A percentile compares a stretch with the other conserved stretches of the same genome.
Conservation (phyloP, 2,888 invertebrate species). For the Diarsia dahlii region DNA sequence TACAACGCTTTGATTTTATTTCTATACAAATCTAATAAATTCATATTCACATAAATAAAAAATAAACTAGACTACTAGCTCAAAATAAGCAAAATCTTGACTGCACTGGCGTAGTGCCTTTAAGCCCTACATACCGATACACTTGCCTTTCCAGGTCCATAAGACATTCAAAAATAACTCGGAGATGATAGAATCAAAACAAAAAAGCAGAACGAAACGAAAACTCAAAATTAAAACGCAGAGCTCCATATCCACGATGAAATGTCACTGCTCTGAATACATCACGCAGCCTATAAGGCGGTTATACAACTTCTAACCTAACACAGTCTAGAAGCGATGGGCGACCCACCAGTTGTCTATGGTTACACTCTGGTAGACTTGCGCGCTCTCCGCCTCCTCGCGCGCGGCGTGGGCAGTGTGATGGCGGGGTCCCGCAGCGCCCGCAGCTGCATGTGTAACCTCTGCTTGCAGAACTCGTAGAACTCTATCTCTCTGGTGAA, state of each 20-base stretch:
- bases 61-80: conserved; percentile 23
- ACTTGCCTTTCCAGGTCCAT: neutral
- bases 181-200: conserved; percentile 6
- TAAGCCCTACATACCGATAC: neutral
- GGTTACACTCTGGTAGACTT: conserved; percentile 63
- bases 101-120: conserved; percentile 29
- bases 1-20: conserved; percentile 33
- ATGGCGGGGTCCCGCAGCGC: conserved; percentile 92
- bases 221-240: conserved; percentile 10
- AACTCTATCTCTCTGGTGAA: conserved; percentile 97
- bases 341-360: conserved; percentile 49
- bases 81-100: conserved; percentile 32
- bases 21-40: conserved; percentile 15
- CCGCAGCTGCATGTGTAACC: conserved; percentile 94
- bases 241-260: conserved; percentile 16
- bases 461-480: conserved; percentile 96
- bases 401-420: conserved; percentile 72
- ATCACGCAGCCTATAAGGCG: conserved; percentile 30
- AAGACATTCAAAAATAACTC: conserved; percentile 1
- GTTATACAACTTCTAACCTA: conserved; percentile 52
- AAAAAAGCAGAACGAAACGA: conserved; percentile 7
- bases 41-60: conserved; percentile 46
- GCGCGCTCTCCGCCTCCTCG: conserved; percentile 71
- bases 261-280: conserved; percentile 31
- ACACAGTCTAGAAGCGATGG: conserved; percentile 64